These are phyloP conservation scores for Dryococelus australis DNA, from an alignment of 2,888 invertebrate genomes.

Conservation along the genomic window DNA sequence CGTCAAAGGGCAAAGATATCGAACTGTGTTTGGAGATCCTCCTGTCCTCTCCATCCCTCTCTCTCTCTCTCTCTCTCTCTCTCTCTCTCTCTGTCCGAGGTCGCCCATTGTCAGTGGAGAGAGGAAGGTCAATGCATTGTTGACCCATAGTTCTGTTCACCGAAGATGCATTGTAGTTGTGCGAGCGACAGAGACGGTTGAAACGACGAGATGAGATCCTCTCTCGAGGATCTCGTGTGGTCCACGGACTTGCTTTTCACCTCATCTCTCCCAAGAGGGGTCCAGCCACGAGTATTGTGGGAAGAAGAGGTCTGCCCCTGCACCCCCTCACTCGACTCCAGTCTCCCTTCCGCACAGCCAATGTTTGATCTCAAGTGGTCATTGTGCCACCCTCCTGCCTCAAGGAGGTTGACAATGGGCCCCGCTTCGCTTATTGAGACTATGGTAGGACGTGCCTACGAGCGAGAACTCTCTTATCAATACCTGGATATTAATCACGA, in stretches of 20 bases:
- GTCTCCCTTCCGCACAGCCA: neutral
- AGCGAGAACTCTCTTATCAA: conserved; percentile 37
- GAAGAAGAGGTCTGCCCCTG: neutral
- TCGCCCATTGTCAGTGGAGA: conserved; percentile 30
- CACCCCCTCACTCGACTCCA: neutral
- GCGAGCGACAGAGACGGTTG: neutral
- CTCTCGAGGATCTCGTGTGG: conserved; percentile 7
- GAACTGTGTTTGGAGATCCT: neutral
- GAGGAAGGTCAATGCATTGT: conserved; percentile 30
- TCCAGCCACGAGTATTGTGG: no score
- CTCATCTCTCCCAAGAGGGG: conserved; percentile 18
- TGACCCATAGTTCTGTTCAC: conserved; percentile 24
- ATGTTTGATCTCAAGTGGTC: conserved; percentile 43
- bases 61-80: conserved; percentile 19
- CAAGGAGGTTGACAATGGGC: conserved; percentile 35
- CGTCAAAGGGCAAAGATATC: conserved; percentile 18
- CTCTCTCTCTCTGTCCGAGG: neutral
- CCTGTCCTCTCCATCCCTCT: conserved; percentile 12
- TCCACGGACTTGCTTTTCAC: conserved; percentile 29
- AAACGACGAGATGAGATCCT: conserved; percentile 22
- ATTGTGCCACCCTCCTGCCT: conserved; percentile 35
- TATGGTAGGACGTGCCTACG: conserved; percentile 27
- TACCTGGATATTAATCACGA: conserved; percentile 46
- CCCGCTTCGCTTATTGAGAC: conserved; percentile 27
- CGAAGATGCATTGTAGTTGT: conserved; percentile 26